These are phyloP conservation scores for Thripadectes ignobilis DNA, from an alignment of 2,797 vertebrate genomes.

Conservation along the genomic window DNA sequence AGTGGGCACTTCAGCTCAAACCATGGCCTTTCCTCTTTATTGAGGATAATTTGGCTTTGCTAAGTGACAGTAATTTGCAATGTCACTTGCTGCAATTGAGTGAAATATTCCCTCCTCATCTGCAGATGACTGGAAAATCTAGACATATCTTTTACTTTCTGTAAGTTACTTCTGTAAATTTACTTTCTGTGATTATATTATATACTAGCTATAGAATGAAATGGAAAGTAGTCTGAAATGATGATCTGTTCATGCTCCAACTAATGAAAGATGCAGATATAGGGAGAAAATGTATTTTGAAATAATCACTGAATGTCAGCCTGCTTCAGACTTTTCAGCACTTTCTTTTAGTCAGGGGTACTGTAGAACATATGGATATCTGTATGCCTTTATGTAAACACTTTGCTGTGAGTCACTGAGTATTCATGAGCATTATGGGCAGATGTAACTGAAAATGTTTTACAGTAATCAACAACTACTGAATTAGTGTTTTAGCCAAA, in stretches of 20 bases:
- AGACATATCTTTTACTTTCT: background rate
- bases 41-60: background rate
- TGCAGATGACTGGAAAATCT: constrained; percentile 13
- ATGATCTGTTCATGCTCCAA: background rate
- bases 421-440: background rate
- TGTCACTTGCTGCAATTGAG: background rate
- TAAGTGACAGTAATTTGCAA: background rate
- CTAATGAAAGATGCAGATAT: background rate
- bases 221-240: background rate
- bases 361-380: background rate
- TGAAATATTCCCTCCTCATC: background rate
- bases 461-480: background rate
- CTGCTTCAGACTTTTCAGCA: background rate
- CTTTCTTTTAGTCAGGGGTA: background rate
- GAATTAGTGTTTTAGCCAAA: background rate
- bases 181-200: background rate
- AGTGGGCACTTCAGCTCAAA: background rate
- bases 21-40: background rate
- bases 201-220: background rate
- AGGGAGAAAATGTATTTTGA: background rate
- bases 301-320: background rate
- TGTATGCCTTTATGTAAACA: background rate
- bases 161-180: background rate
- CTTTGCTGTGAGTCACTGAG: background rate
- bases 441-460: background rate